Evolutionary conservation across 2,797 vertebrate species (phyloP).

Genomic region (Crocidura indochinensis): DNA sequence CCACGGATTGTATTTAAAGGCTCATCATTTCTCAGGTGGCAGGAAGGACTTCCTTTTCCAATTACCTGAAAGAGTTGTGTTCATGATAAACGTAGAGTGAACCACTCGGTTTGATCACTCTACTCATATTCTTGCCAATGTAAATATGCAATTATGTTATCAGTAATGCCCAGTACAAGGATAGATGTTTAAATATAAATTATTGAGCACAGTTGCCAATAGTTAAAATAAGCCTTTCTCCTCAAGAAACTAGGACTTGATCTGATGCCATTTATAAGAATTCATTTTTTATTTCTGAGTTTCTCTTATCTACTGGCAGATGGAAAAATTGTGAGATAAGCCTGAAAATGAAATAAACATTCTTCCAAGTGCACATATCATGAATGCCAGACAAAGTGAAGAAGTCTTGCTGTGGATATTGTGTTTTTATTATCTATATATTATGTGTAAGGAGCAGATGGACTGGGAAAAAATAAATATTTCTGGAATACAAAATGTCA

Average conservation of each 20-base stretch:
- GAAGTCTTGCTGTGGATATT: conserved; percentile 20
- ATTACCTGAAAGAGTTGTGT: conserved; percentile 65
- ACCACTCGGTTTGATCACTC: conserved; percentile 54
- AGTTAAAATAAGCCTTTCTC: conserved; percentile 70
- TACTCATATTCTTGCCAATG: neutral
- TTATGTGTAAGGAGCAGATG: conserved; percentile 64
- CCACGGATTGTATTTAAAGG: conserved; percentile 65
- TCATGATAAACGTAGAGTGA: conserved; percentile 57
- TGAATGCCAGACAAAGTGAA: neutral
- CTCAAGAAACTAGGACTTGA: conserved; percentile 26
- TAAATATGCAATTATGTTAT: conserved; percentile 21
- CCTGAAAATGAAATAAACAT: conserved; percentile 40
- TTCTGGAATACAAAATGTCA: conserved; percentile 71
- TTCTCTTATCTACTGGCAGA: conserved; percentile 3
- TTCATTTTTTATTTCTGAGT: conserved; percentile 59
- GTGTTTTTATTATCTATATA: conserved; percentile 31
- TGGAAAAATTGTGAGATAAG: conserved; percentile 56
- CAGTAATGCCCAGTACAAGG: conserved; percentile 24
- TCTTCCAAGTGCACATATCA: conserved; percentile 3
- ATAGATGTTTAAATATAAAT: conserved; percentile 65
- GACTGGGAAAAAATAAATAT: conserved; percentile 61
- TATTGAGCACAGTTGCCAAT: conserved; percentile 45
- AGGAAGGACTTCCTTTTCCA: conserved; percentile 86
- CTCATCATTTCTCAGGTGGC: conserved; percentile 78
- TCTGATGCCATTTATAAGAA: conserved; percentile 49